Conservation (phyloP, 2,888 invertebrate species). For the Hemicrepidius hirtus region DNA sequence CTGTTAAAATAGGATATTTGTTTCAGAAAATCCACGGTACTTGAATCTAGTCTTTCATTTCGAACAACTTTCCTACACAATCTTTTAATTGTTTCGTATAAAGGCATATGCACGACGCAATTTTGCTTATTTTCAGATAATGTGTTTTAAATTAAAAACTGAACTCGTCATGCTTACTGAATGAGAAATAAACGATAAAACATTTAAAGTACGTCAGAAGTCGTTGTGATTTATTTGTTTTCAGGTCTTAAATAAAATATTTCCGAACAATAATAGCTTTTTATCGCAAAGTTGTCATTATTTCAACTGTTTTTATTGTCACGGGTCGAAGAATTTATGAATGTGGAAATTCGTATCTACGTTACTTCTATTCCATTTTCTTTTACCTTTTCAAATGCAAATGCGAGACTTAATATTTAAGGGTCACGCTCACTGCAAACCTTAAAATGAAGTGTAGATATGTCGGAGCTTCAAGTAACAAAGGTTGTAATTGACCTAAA, state of each 20-base stretch:
- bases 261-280: conserved; percentile 49
- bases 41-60: conserved; percentile 26
- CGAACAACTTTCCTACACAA: not conserved
- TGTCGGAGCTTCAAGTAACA: conserved; percentile 28
- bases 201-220: conserved; percentile 46
- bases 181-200: conserved; percentile 44
- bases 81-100: conserved; percentile 4
- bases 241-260: conserved; percentile 48
- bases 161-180: conserved; percentile 33
- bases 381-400: conserved; percentile 50
- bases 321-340: conserved; percentile 49
- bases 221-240: conserved; percentile 48
- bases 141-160: conserved; percentile 27
- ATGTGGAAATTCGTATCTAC: conserved; percentile 47
- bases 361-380: conserved; percentile 43
- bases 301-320: conserved; percentile 50
- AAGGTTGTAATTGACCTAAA: conserved; percentile 36
- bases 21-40: conserved; percentile 31
- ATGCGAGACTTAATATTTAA: conserved; percentile 46
- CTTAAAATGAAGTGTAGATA: conserved; percentile 39
- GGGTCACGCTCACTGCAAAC: conserved; percentile 27
- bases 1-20: conserved; percentile 33
- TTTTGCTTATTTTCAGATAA: conserved; percentile 19
- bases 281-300: conserved; percentile 53
- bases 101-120: conserved; percentile 3